phyloP scores from a whole-genome alignment of 2,888 invertebrate genomes.

The Ectemnius continuus region DNA sequence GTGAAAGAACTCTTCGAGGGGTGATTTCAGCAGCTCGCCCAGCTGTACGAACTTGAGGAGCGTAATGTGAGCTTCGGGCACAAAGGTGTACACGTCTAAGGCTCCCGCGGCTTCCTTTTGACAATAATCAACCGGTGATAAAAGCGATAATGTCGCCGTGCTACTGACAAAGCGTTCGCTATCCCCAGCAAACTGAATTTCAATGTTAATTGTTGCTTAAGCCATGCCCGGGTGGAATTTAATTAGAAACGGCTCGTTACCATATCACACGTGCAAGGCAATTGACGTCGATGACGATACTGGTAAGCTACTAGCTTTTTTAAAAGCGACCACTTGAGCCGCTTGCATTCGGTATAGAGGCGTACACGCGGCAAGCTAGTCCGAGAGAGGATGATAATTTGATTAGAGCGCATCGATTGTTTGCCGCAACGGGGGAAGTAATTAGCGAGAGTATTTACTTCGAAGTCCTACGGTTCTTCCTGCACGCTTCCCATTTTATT shows the following conservation, averaged over 20 bases:
- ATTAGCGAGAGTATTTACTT: slow-evolving; percentile 4
- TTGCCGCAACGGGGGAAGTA: slow-evolving; percentile 5
- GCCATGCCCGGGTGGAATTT: neutral
- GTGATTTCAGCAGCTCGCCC: neutral
- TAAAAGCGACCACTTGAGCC: too few relatives aligned
- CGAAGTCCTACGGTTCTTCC: neutral
- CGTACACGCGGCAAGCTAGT: slow-evolving; percentile 5
- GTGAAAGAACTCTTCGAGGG: neutral
- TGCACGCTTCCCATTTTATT: neutral
- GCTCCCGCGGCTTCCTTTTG: neutral
- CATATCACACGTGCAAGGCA: neutral
- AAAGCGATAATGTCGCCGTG: neutral
- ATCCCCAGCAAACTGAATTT: neutral
- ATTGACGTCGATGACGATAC: too few relatives aligned
- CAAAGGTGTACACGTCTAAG: neutral
- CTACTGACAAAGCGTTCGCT: neutral
- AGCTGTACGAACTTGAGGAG: neutral
- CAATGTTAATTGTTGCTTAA: neutral
- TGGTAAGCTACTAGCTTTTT: too few relatives aligned
- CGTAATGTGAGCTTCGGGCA: neutral
- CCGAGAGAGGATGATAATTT: slow-evolving; percentile 36
- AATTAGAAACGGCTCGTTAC: neutral
- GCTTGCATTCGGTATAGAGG: too few relatives aligned
- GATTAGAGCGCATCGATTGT: slow-evolving; percentile 49
- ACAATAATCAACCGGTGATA: slow-evolving; percentile 1